These are phyloP conservation scores for Coelinius sp. DNA, from an alignment of 2,888 invertebrate species.

Conservation along the genomic window DNA sequence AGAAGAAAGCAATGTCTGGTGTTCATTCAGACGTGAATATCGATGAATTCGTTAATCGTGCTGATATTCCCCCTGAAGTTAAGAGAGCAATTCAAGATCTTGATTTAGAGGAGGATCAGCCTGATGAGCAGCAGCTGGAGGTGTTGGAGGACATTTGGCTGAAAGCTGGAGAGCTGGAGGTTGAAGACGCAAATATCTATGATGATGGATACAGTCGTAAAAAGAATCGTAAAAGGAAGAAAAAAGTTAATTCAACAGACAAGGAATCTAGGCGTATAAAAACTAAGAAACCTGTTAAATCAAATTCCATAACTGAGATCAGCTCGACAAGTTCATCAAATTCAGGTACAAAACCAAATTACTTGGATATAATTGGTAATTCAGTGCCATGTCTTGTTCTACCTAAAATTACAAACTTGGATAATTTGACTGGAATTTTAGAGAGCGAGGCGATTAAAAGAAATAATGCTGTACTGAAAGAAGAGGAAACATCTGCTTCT, in stretches of 20 bases:
- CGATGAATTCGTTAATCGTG: conserved; percentile 73
- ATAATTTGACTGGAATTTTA: conserved; percentile 30
- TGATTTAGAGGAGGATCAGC: conserved; percentile 73
- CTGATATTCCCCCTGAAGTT: conserved; percentile 75
- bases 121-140: conserved; percentile 82
- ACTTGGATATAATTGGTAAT: conserved; percentile 47
- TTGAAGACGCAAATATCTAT: conserved; percentile 72
- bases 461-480: conserved; percentile 46
- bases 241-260: conserved; percentile 50
- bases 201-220: conserved; percentile 74
- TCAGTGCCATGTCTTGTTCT: conserved; percentile 50
- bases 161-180: conserved; percentile 84
- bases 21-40: conserved; percentile 58
- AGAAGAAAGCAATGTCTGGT: conserved; percentile 64
- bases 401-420: conserved; percentile 46
- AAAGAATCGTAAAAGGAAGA: conserved; percentile 69
- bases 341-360: conserved; percentile 40
- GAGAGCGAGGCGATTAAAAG: conserved; percentile 35
- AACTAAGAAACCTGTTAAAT: conserved; percentile 52
- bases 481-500: conserved; percentile 57
- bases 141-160: conserved; percentile 85
- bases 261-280: conserved; percentile 55
- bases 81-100: conserved; percentile 76
- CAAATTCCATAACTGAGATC: conserved; percentile 11
- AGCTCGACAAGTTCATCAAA: conserved; percentile 28